Conservation (phyloP, 2,888 invertebrate genomes). For the Dyspetes luteomarginatus region DNA sequence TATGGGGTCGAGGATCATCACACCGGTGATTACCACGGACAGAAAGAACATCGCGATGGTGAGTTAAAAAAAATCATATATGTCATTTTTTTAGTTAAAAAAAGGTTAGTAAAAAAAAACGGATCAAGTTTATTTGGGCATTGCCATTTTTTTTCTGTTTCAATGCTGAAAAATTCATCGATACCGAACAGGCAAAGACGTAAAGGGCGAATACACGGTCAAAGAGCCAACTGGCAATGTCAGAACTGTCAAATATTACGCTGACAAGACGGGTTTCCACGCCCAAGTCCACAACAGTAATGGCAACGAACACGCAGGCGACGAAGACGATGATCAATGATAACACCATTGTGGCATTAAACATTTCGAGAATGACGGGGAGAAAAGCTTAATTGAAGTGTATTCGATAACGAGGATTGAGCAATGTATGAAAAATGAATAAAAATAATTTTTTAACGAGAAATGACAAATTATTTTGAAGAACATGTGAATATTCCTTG, state of each 20-base stretch:
- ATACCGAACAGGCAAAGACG: slow-evolving; percentile 89
- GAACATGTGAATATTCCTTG: too few species aligned
- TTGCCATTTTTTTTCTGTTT: slow-evolving; percentile 6
- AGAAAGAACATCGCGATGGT: slow-evolving; percentile 83
- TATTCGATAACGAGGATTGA: neutral
- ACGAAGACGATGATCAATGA: slow-evolving; percentile 54
- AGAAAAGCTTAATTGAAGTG: neutral
- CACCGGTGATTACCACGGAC: slow-evolving; percentile 83
- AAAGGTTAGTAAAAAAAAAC: neutral
- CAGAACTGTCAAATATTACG: slow-evolving; percentile 88
- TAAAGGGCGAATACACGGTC: slow-evolving; percentile 88
- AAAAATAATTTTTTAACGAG: neutral
- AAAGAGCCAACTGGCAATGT: slow-evolving; percentile 87
- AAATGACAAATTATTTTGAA: neutral
- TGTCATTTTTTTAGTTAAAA: neutral
- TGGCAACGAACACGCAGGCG: slow-evolving; percentile 70
- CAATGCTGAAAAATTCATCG: too few species aligned
- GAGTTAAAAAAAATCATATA: slow-evolving; percentile 49
- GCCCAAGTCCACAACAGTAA: slow-evolving; percentile 83
- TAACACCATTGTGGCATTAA: neutral
- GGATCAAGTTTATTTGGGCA: neutral
- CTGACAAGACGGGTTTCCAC: slow-evolving; percentile 87
- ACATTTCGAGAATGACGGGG: neutral
- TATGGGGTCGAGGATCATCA: slow-evolving; percentile 80
- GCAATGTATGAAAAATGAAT: neutral